Evolutionary conservation across 2,888 invertebrate species (phyloP), one percentile per base, ranked within the genome.

Genomic region (Thysanoteuthis rhombus): DNA sequence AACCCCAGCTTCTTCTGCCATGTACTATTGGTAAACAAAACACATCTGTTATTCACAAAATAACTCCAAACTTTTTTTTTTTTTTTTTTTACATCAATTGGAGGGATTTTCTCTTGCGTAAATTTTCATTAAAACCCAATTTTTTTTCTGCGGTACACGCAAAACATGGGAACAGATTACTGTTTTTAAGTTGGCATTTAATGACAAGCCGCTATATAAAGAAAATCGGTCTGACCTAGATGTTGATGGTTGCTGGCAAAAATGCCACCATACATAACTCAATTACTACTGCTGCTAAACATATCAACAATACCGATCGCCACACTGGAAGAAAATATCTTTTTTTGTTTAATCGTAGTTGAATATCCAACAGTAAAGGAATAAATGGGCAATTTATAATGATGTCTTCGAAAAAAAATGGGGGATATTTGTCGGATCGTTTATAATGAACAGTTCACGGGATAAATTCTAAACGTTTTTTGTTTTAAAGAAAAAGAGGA

Each of bases 161-260:
- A 75, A 75, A 75, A 75, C n/a, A 75, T 75, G 75, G n/a, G n/a
- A 16, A 75, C 75, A n/a, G n/a, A n/a, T 22, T 8, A 75, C 10
- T 75, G 75, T 75, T 75, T 75, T 75, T 10, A 75, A 75, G 75
- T 75, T 75, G n/a, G n/a, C 75, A 75, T 75, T 75, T 75, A 32
- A 75, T 75, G 75, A 75, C 32, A 75, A 32, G 32, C 75, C n/a
- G 8, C 32, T n/a, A 32, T n/a, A n/a, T 16, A 36, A 75, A 75
- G 75, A n/a, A n/a, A 75, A 75, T n/a, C n/a, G 75, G n/a, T 36
- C 45, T 92, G 92, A 92, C 92, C 92, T 92, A 92, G 45, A 92
- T 92, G 92, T 92, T n/a, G 42, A 90, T 90, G 90, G 90, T 90
- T 38, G 90, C 90, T 40, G 52, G 25, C 52, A 52, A 75, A n/a